Percentiles rank a stretch among this genome's conserved stretches.
These are phyloP conservation scores for Tachysurus fulvidraco DNA, from an alignment of 2,113 vertebrate species.

Conservation along the genomic window DNA sequence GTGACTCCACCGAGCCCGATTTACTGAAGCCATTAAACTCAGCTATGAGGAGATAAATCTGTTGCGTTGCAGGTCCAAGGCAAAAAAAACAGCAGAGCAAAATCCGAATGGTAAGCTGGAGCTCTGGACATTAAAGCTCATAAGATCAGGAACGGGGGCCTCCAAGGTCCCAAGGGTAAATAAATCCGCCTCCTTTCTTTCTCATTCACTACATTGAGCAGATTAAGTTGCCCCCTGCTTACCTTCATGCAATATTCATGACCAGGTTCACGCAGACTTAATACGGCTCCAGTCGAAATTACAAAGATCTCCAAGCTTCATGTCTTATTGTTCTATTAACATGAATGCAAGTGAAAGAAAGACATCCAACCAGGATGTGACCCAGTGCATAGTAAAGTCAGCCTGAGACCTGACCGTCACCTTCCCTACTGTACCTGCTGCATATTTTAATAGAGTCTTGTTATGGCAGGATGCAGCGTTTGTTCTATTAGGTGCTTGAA, in stretches of 20 bases:
- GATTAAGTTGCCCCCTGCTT: conserved; percentile 39
- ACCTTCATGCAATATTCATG: conserved; percentile 48
- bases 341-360: conserved; percentile 9
- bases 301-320: conserved; percentile 1
- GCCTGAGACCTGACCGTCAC: conserved; percentile 28
- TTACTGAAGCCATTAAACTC: conserved; percentile 50
- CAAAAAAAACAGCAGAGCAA: conserved; percentile 31
- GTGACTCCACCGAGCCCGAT: conserved; percentile 28
- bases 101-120: neutral
- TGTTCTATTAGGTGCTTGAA: conserved; percentile 26
- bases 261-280: conserved; percentile 24
- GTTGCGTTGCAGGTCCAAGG: conserved; percentile 7
- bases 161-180: conserved; percentile 2
- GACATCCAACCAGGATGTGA: conserved; percentile 44
- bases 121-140: conserved; percentile 17
- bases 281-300: conserved; percentile 34
- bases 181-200: conserved; percentile 25
- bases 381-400: conserved; percentile 46
- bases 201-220: conserved; percentile 24
- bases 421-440: conserved; percentile 49
- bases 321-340: conserved; percentile 32
- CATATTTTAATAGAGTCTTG: conserved; percentile 60
- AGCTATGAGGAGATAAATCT: conserved; percentile 56
- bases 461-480: conserved; percentile 49
- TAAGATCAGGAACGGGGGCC: conserved; percentile 17